These are phyloP conservation scores for Eurystomus gularis DNA, from an alignment of 2,113 vertebrate species.

Conservation along the genomic window DNA sequence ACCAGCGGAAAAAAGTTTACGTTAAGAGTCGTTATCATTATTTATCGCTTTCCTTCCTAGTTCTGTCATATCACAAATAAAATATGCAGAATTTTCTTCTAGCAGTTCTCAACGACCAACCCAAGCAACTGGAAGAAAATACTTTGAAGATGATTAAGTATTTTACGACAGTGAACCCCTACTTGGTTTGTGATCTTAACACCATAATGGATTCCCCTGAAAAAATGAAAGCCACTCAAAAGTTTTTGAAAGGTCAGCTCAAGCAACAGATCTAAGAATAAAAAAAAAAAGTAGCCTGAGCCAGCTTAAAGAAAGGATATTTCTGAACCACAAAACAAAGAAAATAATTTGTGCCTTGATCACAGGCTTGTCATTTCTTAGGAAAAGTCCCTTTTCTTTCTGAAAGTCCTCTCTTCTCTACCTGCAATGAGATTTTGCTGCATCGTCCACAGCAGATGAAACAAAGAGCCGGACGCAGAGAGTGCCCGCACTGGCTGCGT, in stretches of 20 bases:
- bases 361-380: background rate
- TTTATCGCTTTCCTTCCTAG: background rate
- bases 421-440: background rate
- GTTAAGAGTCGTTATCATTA: background rate
- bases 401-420: background rate
- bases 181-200: background rate
- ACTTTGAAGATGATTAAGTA: background rate
- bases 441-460: accelerated
- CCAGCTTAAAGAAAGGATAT: background rate
- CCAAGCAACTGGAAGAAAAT: background rate
- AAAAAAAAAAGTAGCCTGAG: background rate
- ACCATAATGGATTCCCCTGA: background rate
- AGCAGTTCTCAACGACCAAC: background rate
- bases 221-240: background rate
- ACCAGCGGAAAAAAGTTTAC: background rate
- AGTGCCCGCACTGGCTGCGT: background rate
- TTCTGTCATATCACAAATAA: background rate
- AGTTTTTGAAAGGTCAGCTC: background rate
- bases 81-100: background rate
- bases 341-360: background rate
- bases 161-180: background rate
- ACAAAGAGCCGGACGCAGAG: background rate
- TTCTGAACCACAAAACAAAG: background rate
- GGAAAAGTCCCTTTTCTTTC: background rate
- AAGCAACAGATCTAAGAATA: background rate